Base-by-base conservation (phyloP, 2,113 vertebrate genomes). In the Circaetus cinerascens region DNA sequence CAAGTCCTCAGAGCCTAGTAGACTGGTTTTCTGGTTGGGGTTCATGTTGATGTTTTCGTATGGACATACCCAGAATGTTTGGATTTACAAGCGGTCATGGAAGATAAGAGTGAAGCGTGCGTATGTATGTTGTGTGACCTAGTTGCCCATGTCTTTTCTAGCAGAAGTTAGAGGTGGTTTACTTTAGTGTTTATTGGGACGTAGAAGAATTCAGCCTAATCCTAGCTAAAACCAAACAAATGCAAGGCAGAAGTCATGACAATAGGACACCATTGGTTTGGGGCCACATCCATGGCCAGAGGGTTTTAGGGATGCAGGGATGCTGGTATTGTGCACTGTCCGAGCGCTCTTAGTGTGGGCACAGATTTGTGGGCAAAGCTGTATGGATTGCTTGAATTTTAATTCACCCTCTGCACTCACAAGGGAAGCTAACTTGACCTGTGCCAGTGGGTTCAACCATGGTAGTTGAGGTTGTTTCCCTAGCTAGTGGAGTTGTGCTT, bases 191-290 rank as follows among this genome's bases (percentile, higher is more conserved):
- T 97, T 96, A 87, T 85, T 68, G 69, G 64, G 80, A 92, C 60
- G n/a, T 50, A 78, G 73, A 73, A 89, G 53, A 91, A 87, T 95
- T 92, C 69, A 82, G 17, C 48, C 62, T 96, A 89, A 91, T 78
- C 27, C 69, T 75, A 53, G 73, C 83, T 64, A 62, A 92, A 95
- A 91, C 53, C 60, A 91, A 94, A 75, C 43, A 95, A 90, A 81
- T 56, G 13, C 4, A n/a, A 93, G 55, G 56, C 66, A 91, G 77
- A 74, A 88, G 32, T 87, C 80, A 71, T 1, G 1, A 41, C 59
- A 86, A 13, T 12, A 56, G 63, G 67, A 84, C 48, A 27, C 32
- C 13, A 2, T 64, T 84, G 78, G 68, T 95, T 56, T 53, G 60
- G 82, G 69, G 51, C 40, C 16, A 29, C 91, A 73, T 79, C 69